Evolutionary conservation across 2,797 vertebrate genomes (phyloP), one percentile per base, ranked within the genome.

Genomic region (Manis crassicaudata): DNA sequence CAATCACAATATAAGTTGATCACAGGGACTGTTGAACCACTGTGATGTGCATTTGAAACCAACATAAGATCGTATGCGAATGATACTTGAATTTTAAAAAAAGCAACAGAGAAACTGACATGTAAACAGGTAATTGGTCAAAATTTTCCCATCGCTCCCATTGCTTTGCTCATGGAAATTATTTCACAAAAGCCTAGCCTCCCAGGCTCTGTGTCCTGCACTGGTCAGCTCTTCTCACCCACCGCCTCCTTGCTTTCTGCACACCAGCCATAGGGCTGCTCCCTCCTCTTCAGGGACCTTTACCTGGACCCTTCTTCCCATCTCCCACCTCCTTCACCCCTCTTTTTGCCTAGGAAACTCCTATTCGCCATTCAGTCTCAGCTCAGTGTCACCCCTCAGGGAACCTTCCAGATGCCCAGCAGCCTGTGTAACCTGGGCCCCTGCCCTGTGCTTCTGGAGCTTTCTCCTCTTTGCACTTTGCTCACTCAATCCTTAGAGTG

Each of bases 351-450:
- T 37, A 87, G 27, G 23, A 68, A 81, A 40, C 10, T 67, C 60
- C 54, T 40, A 52, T 4, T 63, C 20, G 56, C 50, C 54, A 56
- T 58, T 77, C 56, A 63, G 82, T 58, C 35, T 79, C 79, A 79
- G 21, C 18, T 68, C 43, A 62, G 43, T 20, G 32, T 29, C 5
- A 2, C 37, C 40, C 88, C 67, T 84, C 2, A 0, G 16, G 37
- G 72, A 88, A 58, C 0, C 52, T 86, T 46, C 9, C 16, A 20
- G 9, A 65, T 5, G 7, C 76, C 60, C 73, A 60, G 1, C 0
- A 0, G 29, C 14, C 29, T 54, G 2, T 9, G 4, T 23, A 27
- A 27, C 14, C 3, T 7, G 29, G 3, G 3, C 18, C 35, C 54
- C 67, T 35, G 17, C 32, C 58, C 73, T 58, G 7, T 25, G 27